Percentiles rank a stretch among this genome's conserved stretches.
Conservation (phyloP, 2,113 vertebrate genomes). For the Deroptyus accipitrinus region DNA sequence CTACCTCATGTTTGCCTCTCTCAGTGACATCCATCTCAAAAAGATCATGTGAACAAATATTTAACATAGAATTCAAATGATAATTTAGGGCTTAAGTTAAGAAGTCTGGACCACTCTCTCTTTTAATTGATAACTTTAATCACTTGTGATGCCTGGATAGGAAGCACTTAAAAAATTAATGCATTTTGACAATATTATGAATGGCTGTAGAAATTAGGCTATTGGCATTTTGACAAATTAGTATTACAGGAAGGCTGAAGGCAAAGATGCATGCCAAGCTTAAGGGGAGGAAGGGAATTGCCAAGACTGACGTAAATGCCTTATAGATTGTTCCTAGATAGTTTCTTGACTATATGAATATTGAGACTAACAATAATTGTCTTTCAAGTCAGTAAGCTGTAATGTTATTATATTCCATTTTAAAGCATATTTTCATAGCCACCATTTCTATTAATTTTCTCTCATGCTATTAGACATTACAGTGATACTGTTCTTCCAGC, state of each 20-base stretch:
- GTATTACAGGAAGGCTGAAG: not conserved
- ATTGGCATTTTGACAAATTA: not conserved
- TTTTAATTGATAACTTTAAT: not conserved
- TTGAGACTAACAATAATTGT: not conserved
- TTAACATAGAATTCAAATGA: not conserved
- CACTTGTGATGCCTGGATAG: not conserved
- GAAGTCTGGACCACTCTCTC: not conserved
- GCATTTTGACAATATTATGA: not conserved
- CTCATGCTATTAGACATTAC: not conserved
- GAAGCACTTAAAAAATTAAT: constrained; percentile 34
- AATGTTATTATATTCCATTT: not conserved
- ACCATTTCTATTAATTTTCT: not conserved
- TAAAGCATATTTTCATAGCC: not conserved
- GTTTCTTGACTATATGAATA: not conserved
- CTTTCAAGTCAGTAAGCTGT: not conserved
- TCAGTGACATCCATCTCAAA: not conserved
- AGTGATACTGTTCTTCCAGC: not conserved
- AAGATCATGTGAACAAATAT: not conserved
- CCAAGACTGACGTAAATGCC: not conserved
- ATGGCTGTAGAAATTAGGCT: not conserved
- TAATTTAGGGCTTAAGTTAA: not conserved
- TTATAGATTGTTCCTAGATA: not conserved
- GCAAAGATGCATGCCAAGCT: not conserved
- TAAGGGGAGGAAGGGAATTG: not conserved
- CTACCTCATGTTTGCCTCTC: not conserved